Conservation (phyloP, 2,797 vertebrate genomes). For the Liasis olivaceus region DNA sequence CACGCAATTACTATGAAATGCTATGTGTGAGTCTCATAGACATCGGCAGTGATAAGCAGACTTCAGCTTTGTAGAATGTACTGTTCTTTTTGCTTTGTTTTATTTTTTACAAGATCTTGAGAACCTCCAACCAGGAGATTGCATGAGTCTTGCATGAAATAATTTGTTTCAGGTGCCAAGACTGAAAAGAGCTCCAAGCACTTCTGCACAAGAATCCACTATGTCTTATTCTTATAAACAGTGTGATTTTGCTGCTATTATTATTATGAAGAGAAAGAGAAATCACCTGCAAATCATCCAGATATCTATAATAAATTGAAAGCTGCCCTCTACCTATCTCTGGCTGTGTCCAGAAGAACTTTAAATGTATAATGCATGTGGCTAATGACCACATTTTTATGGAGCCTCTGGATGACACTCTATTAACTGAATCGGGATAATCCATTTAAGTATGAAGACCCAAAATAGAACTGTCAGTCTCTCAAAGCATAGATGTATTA, state of each 20-base stretch:
- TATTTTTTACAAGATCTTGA: background rate
- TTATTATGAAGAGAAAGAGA: background rate
- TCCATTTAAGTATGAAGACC: background rate
- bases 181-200: background rate
- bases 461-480: background rate
- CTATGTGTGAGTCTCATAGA: background rate
- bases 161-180: background rate
- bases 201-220: background rate
- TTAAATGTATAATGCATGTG: background rate
- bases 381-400: background rate
- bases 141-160: background rate
- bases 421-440: background rate
- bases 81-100: background rate
- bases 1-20: background rate
- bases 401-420: background rate
- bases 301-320: background rate
- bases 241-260: background rate
- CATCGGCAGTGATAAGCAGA: background rate
- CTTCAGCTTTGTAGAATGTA: background rate
- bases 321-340: background rate
- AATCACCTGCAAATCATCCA: background rate
- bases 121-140: background rate
- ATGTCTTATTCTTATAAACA: background rate
- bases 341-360: background rate
- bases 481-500: background rate